phyloP scores from a whole-genome alignment of 2,797 vertebrate species.

The Nyctibius grandis region DNA sequence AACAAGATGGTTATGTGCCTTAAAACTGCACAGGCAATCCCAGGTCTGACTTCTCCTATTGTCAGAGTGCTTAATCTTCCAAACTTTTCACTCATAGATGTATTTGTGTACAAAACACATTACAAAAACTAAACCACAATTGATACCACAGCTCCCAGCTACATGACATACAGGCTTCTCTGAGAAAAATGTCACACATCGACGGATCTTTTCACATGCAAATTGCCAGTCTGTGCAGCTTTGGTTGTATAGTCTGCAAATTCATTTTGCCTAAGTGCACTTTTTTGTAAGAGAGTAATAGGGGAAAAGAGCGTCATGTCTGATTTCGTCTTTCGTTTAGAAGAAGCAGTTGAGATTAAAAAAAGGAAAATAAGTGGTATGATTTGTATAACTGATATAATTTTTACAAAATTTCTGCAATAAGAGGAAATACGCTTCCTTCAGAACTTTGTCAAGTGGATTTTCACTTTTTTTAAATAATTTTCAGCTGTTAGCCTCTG shows the following conservation, averaged over 20 bases:
- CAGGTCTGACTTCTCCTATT: background rate
- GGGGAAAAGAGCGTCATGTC: background rate
- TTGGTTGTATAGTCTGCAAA: background rate
- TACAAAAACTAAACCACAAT: background rate
- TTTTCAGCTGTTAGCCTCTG: background rate
- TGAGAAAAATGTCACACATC: background rate
- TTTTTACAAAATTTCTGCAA: background rate
- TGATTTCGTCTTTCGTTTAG: background rate
- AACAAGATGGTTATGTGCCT: background rate
- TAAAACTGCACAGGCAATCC: background rate
- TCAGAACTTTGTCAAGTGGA: background rate
- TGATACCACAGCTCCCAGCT: background rate
- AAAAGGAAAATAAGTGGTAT: background rate
- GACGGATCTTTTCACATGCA: background rate
- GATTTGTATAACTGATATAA: background rate
- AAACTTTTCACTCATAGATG: background rate
- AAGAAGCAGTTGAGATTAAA: background rate
- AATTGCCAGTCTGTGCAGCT: background rate
- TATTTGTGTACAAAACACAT: background rate
- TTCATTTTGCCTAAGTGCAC: background rate
- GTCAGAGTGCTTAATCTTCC: background rate
- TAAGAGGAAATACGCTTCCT: background rate
- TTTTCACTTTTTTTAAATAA: background rate
- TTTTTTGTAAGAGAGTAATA: background rate
- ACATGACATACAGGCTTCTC: background rate